Conservation (phyloP, 2,888 invertebrate species). For the Drosophila falleni region DNA sequence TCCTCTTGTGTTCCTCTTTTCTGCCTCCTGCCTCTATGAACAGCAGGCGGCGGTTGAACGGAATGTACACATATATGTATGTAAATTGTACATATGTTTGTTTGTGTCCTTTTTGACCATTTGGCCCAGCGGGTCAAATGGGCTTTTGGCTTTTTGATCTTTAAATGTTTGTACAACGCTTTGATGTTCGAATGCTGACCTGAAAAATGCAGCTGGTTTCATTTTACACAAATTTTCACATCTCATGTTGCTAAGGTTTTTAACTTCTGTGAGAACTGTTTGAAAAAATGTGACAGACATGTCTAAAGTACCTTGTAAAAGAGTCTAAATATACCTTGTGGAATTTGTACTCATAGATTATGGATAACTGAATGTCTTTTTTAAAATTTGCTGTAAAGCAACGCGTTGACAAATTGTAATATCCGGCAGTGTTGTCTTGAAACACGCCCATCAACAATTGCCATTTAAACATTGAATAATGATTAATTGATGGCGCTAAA, state of each 20-base stretch:
- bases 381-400: too few species aligned
- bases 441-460: slow-evolving; percentile 25
- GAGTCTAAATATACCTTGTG: slow-evolving; percentile 7
- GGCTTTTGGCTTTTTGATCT: slow-evolving; percentile 79
- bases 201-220: slow-evolving; percentile 51
- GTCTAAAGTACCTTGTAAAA: neutral
- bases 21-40: slow-evolving; percentile 35
- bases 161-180: slow-evolving; percentile 79
- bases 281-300: neutral
- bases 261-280: neutral
- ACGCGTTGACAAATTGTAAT: neutral
- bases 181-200: slow-evolving; percentile 68
- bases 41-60: slow-evolving; percentile 36
- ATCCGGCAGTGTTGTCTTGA: neutral
- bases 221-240: slow-evolving; percentile 28
- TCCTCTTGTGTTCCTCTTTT: slow-evolving; percentile 13
- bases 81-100: slow-evolving; percentile 12
- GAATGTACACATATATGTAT: slow-evolving; percentile 24
- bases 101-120: slow-evolving; percentile 44
- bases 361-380: neutral
- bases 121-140: slow-evolving; percentile 69
- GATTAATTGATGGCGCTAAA: slow-evolving; percentile 66
- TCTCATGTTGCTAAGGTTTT: neutral
- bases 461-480: slow-evolving; percentile 57
- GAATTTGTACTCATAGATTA: slow-evolving; percentile 5